Evolutionary conservation across 1,140 invertebrate genomes (phyloP).

Genomic region (Penaeus japonicus): DNA sequence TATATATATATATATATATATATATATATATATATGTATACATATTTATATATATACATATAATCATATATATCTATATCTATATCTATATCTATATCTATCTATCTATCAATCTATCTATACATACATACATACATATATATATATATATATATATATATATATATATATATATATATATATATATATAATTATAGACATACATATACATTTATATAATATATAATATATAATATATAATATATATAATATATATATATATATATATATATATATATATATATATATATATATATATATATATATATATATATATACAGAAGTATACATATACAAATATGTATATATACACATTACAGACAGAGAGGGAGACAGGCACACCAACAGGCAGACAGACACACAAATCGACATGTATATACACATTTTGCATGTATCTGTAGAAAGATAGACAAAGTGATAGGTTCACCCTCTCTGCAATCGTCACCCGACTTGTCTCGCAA

Average conservation of each 20-base stretch:
- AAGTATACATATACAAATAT: background rate
- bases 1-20: background rate
- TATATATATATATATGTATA: background rate
- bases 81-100: background rate
- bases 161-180: slow-evolving; percentile 7
- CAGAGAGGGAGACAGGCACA: background rate
- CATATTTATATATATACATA: background rate
- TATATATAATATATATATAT: background rate
- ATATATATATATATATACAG: background rate
- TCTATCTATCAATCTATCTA: background rate
- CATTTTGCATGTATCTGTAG: background rate
- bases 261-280: background rate
- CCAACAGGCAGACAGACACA: background rate
- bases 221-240: background rate
- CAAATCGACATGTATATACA: background rate
- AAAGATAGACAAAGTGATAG: background rate
- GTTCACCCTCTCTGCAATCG: background rate
- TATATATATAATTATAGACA: background rate
- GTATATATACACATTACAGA: background rate
- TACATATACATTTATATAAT: background rate
- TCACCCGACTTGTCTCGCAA: background rate
- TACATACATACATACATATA: slow-evolving; percentile 4
- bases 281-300: background rate
- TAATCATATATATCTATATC: background rate
- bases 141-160: slow-evolving; percentile 13